Conservation (phyloP, 1,140 invertebrate species). For the Patella vulgata region DNA sequence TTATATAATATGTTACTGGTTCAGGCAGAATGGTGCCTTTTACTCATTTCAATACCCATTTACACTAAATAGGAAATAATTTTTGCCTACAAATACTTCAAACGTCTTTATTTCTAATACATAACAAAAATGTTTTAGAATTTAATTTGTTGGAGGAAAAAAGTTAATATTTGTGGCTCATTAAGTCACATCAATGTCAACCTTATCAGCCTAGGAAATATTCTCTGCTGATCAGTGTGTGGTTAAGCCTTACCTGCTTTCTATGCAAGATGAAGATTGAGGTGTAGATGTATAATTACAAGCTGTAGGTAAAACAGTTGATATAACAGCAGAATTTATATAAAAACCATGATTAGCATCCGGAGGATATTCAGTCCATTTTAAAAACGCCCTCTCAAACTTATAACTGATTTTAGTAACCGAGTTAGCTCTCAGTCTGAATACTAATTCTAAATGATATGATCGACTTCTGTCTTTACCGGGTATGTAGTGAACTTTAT, state of each 20-base stretch:
- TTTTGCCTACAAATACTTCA: too few species aligned
- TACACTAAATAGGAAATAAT: too few species aligned
- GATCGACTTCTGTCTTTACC: constrained; percentile 84
- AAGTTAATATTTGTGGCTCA: too few species aligned
- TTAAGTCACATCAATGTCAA: too few species aligned
- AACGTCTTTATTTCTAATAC: too few species aligned
- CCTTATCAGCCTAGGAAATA: too few species aligned
- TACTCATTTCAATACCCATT: too few species aligned
- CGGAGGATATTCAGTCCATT: constrained; percentile 99
- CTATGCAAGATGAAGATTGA: constrained; percentile 77
- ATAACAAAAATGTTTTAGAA: too few species aligned
- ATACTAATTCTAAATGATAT: constrained; percentile 89
- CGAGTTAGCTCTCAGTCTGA: constrained; percentile 82
- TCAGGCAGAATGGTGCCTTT: too few species aligned
- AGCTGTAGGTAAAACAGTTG: constrained; percentile 79
- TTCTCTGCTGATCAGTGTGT: too few species aligned
- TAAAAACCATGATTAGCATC: constrained; percentile 96
- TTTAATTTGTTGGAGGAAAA: too few species aligned
- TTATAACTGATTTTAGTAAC: constrained; percentile 85
- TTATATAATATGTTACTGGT: too few species aligned
- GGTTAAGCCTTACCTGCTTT: constrained; percentile 71
- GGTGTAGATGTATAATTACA: constrained; percentile 83
- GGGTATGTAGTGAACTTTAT: constrained; percentile 76
- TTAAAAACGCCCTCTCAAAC: constrained; percentile 94
- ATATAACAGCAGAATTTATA: constrained; percentile 75